Evolutionary conservation across 2,797 vertebrate species (phyloP), one percentile per base, ranked within the genome.

Genomic region (Enteromius afrohamiltoni): DNA sequence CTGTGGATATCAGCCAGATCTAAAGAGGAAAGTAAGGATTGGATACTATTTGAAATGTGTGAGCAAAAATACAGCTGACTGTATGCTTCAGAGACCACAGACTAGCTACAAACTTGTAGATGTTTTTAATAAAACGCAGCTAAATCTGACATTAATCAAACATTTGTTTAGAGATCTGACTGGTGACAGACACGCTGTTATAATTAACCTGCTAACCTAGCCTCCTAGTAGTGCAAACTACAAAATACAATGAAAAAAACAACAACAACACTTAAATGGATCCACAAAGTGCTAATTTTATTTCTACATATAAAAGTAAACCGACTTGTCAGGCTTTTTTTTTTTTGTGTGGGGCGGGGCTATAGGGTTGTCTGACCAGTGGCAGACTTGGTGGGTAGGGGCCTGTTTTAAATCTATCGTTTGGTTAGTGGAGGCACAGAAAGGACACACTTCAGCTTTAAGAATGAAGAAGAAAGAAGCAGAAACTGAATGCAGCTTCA

Each of bases 1-100:
- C 64, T 23, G 77, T 79, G 64, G 34, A 3, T 58, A 70, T 80
- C 67, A 45, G 51, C 16, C 14, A 17, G 23, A 70, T 80, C 34
- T 45, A 70, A 70, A 80, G 51, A 45, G 16, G 37, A 45, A 45
- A 16, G 51, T 21, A 13, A 17, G 21, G 26, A 4, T 65, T 9
- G 34, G 53, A 23, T 42, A 45, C 34, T 23, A 4, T 42, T 58
- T 17, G 62, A 68, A 37, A 14, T 6, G 3, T 29, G 29, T 11
- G 45, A 51, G 42, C 23, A 16, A 70, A 70, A 26, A 45, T 1
- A 16, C 13, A 47, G 40, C 68, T 14, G 6, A 42, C 21, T 68
- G 21, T 6, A 40, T 0, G 1, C 19, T 42, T 69, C 37, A 45
- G 68, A 71, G 42, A 10, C 23, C 23, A 4, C 69, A 10, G 68